Percentiles rank a stretch among this genome's conserved stretches.
Evolutionary conservation across 2,888 invertebrate species (phyloP).

Genomic region (Mayetiola destructor): DNA sequence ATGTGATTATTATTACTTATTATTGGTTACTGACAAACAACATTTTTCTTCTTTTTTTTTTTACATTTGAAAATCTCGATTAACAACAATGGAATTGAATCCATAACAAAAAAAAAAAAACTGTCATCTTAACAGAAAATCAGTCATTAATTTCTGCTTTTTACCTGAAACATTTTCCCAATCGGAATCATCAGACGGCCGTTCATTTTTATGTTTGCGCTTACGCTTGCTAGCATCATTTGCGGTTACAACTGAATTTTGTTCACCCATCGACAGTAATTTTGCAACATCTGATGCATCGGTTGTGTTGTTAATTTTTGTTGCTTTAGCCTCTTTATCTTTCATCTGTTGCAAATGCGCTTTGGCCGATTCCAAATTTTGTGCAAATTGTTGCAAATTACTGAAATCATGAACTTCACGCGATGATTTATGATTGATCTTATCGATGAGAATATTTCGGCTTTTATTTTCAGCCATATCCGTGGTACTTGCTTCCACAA

Average conservation of each 20-base stretch:
- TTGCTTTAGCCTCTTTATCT: constrained; percentile 32
- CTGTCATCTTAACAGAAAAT: background rate
- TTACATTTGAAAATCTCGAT: no score
- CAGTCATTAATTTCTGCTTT: background rate
- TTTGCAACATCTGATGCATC: constrained; percentile 42
- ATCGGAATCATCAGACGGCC: constrained; percentile 36
- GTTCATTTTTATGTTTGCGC: constrained; percentile 5
- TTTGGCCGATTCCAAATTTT: constrained; percentile 46
- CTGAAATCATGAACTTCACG: constrained; percentile 23
- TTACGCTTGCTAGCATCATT: constrained; percentile 20
- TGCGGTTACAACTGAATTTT: constrained; percentile 25
- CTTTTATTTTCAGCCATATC: background rate
- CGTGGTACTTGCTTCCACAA: background rate
- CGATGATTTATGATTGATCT: constrained; percentile 13
- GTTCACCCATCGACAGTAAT: constrained; percentile 52
- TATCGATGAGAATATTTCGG: background rate
- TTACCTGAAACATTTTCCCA: constrained; percentile 62
- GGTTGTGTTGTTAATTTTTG: constrained; percentile 22
- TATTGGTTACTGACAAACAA: no score
- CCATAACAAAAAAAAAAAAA: background rate
- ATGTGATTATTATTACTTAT: no score
- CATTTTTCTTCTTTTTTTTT: background rate
- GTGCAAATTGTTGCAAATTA: constrained; percentile 44
- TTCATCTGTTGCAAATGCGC: constrained; percentile 36
- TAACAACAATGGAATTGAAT: background rate